Conservation (phyloP, 2,888 invertebrate genomes). For the Erynnis tages region DNA sequence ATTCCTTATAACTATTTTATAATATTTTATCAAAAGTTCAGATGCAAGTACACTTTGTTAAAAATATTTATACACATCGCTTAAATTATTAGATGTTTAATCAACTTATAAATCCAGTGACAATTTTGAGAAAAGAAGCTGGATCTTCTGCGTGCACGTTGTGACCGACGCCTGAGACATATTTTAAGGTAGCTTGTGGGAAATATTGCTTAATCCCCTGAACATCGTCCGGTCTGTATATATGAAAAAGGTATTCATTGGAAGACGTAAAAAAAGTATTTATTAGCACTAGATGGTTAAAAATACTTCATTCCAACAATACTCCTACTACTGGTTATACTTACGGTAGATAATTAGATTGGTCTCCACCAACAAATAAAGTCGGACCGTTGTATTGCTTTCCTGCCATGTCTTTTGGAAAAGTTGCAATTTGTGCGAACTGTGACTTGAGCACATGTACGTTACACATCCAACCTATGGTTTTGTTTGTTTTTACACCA, state of each 20-base stretch:
- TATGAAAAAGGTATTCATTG: neutral
- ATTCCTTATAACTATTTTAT: too few relatives aligned
- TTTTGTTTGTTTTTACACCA: slow-evolving; percentile 39
- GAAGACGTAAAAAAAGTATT: too few relatives aligned
- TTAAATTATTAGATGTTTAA: too few relatives aligned
- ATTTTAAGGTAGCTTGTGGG: slow-evolving; percentile 50
- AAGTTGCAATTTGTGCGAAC: slow-evolving; percentile 47
- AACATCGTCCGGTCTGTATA: slow-evolving; percentile 42
- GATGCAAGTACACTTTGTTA: too few relatives aligned
- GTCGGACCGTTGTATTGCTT: slow-evolving; percentile 50
- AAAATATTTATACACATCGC: too few relatives aligned
- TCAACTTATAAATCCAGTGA: slow-evolving; percentile 50
- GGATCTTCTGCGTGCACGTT: slow-evolving; percentile 61
- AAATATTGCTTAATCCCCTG: slow-evolving; percentile 47
- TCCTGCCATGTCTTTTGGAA: slow-evolving; percentile 47
- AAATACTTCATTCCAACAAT: too few relatives aligned
- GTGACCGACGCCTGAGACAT: slow-evolving; percentile 54
- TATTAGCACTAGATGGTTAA: too few relatives aligned
- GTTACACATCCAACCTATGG: slow-evolving; percentile 57
- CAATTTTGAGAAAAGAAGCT: slow-evolving; percentile 55
- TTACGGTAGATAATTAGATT: slow-evolving; percentile 60
- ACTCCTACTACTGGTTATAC: too few relatives aligned
- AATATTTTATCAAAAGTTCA: too few relatives aligned
- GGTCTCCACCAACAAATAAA: slow-evolving; percentile 57
- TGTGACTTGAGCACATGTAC: slow-evolving; percentile 43